Conservation (phyloP, 2,113 vertebrate genomes). For the Merops nubicus region DNA sequence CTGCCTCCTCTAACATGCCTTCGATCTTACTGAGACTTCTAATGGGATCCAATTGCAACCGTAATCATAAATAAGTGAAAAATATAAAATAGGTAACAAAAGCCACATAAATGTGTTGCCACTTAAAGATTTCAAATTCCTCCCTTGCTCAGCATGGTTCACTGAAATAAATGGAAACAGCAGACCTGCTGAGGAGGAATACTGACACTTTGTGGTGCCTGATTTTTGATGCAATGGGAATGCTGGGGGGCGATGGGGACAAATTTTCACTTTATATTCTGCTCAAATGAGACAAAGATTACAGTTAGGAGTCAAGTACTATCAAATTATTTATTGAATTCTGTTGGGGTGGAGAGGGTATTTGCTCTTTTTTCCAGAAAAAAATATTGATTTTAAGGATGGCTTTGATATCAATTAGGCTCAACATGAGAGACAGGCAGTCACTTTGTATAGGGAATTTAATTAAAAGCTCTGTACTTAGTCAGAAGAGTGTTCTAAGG, state of each 20-base stretch:
- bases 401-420: constrained; percentile 71
- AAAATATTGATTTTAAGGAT: constrained; percentile 72
- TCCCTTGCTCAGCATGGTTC: neutral
- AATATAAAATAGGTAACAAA: constrained; percentile 35
- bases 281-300: constrained; percentile 68
- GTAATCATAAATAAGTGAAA: constrained; percentile 39
- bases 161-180: neutral
- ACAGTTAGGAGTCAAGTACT: constrained; percentile 69
- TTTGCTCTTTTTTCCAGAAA: constrained; percentile 55
- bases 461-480: constrained; percentile 72
- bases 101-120: neutral
- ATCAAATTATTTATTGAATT: constrained; percentile 72
- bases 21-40: constrained; percentile 24
- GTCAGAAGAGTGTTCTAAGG: constrained; percentile 65
- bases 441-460: constrained; percentile 71
- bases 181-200: constrained; percentile 22
- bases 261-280: constrained; percentile 70
- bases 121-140: constrained; percentile 10
- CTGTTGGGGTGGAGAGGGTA: constrained; percentile 53
- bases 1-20: neutral
- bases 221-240: constrained; percentile 49
- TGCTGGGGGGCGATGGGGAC: neutral
- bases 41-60: neutral
- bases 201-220: neutral
- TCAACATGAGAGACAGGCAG: constrained; percentile 70